Percentiles rank a stretch among this genome's conserved stretches.
Evolutionary conservation across 2,797 vertebrate species (phyloP).

Genomic region (Fundulus diaphanus): DNA sequence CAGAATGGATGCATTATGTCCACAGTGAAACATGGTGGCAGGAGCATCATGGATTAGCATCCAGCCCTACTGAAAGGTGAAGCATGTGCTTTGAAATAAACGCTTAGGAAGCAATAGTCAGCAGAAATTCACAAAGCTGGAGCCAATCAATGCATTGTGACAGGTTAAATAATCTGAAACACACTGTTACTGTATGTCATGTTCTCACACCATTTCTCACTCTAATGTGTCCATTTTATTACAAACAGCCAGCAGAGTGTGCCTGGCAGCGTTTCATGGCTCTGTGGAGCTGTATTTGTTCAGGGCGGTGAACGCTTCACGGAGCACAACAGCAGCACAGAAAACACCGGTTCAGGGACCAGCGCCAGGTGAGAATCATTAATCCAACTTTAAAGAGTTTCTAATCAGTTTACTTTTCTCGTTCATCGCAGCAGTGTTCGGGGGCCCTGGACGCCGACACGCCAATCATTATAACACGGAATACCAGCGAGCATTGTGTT

Average conservation of each 20-base stretch:
- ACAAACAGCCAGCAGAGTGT: background rate
- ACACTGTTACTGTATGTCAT: background rate
- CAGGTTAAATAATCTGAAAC: background rate
- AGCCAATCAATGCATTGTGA: background rate
- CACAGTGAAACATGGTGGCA: no score
- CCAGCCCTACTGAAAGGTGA: no score
- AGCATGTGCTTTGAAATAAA: background rate
- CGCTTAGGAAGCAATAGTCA: background rate
- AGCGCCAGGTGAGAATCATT: slow-evolving; percentile 4
- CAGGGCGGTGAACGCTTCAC: background rate
- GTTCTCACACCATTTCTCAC: background rate
- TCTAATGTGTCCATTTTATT: background rate
- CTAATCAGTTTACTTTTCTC: background rate
- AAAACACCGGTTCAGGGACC: background rate
- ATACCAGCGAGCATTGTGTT: slow-evolving; percentile 2
- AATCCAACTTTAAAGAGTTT: background rate
- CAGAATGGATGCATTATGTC: no score
- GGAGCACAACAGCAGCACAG: background rate
- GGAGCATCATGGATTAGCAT: no score
- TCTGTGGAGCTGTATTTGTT: background rate
- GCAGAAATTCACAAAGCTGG: no score
- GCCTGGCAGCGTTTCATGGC: background rate
- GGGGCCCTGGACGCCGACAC: background rate
- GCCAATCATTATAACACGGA: background rate
- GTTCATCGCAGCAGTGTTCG: background rate